A percentile compares a stretch with the other conserved stretches of the same genome.
Evolutionary conservation across 2,113 vertebrate genomes (phyloP).

Genomic region (Corythornis cristatus): DNA sequence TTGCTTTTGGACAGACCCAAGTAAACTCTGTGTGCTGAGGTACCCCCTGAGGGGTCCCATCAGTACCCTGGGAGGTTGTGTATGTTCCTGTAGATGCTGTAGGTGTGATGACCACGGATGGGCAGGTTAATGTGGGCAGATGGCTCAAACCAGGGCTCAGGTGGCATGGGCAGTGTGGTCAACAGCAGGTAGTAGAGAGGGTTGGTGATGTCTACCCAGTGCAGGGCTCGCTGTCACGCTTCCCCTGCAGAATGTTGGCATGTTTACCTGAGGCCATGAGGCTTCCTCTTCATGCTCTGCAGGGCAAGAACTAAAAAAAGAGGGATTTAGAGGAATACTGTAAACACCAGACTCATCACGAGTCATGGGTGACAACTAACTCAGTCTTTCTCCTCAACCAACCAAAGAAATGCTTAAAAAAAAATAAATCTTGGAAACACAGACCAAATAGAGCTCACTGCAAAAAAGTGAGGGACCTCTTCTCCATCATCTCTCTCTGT

Average conservation of each 20-base stretch:
- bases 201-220: neutral
- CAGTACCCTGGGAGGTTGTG: neutral
- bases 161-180: neutral
- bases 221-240: rapidly evolving
- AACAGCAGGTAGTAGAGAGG: too few relatives aligned
- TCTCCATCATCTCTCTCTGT: neutral
- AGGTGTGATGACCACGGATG: neutral
- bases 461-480: neutral
- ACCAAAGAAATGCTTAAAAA: neutral
- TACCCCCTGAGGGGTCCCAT: neutral
- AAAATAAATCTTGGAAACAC: neutral
- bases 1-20: neutral
- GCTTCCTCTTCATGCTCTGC: neutral
- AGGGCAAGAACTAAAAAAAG: neutral
- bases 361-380: neutral
- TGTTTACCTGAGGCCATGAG: neutral
- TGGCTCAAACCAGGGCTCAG: neutral
- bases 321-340: neutral
- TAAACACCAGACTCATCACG: neutral
- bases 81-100: neutral
- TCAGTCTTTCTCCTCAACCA: neutral
- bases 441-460: neutral
- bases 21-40: neutral
- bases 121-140: neutral
- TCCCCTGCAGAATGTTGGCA: neutral